phyloP scores from a whole-genome alignment of 35 echinoderm and acorn worm genomes.

The Diadema setosum region DNA sequence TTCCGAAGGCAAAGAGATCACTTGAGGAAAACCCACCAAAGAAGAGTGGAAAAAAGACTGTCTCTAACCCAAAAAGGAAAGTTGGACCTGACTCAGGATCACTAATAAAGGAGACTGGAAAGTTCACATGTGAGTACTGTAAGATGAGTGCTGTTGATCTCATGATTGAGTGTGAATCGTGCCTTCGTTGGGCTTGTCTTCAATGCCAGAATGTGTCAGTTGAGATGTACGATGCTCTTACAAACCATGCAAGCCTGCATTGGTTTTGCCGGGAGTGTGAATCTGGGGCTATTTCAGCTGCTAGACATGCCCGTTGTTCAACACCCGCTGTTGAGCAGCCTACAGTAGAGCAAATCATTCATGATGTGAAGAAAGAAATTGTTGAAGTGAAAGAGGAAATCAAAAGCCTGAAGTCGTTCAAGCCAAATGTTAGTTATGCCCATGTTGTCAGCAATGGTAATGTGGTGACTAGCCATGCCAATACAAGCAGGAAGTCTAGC shows the following conservation, averaged over 20 bases:
- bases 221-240: neutral
- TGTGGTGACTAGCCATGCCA: neutral
- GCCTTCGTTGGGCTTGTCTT: slow-evolving; percentile 14
- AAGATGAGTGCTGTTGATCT: slow-evolving; percentile 4
- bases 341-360: neutral
- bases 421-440: neutral
- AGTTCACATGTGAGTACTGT: slow-evolving; percentile 8
- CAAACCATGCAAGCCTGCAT: neutral
- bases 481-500: neutral
- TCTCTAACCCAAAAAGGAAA: neutral
- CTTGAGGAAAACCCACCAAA: neutral
- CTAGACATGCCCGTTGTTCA: neutral
- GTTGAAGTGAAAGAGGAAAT: neutral
- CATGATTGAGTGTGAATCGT: slow-evolving; percentile 7
- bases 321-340: neutral
- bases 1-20: neutral
- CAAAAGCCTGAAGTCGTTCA: neutral
- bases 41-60: neutral
- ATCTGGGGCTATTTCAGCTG: neutral
- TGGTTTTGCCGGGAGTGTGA: slow-evolving; percentile 14
- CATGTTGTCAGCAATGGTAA: neutral
- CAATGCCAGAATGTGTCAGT: neutral
- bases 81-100: neutral
- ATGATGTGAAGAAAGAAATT: slow-evolving; percentile 18
- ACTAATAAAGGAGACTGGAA: neutral